phyloP scores from a whole-genome alignment of 2,113 vertebrate genomes.

The Platysternon megacephalum region DNA sequence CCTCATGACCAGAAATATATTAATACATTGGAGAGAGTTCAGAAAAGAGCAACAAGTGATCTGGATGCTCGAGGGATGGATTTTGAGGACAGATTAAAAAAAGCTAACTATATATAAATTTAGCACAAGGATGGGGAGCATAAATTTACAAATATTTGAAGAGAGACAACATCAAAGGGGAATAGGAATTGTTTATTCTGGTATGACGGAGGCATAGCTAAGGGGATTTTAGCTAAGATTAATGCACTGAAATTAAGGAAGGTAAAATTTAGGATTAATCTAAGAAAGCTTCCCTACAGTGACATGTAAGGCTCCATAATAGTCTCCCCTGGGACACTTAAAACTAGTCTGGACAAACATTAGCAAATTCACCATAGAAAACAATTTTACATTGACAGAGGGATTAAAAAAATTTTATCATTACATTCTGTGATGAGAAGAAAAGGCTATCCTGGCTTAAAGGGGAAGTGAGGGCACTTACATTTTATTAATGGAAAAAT shows the following conservation, averaged over 20 bases:
- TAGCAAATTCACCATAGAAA: neutral
- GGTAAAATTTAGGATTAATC: neutral
- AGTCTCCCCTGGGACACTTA: neutral
- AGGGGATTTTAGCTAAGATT: neutral
- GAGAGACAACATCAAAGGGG: no score
- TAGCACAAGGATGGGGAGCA: neutral
- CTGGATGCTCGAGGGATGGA: no score
- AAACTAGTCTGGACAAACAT: neutral
- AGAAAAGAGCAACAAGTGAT: no score
- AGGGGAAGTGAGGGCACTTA: neutral
- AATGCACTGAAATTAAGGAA: neutral
- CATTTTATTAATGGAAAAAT: neutral
- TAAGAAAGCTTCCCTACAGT: neutral
- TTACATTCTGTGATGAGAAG: neutral
- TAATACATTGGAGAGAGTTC: no score
- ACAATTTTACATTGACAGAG: neutral
- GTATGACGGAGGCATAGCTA: neutral
- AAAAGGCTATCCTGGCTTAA: neutral
- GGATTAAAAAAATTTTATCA: neutral
- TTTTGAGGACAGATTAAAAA: neutral
- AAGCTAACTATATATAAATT: neutral
- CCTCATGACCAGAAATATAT: no score
- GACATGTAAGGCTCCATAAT: no score
- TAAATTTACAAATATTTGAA: no score
- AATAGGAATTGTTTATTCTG: no score